phyloP scores from a whole-genome alignment of 2,888 invertebrate species.

The Brachyopa scutellaris region DNA sequence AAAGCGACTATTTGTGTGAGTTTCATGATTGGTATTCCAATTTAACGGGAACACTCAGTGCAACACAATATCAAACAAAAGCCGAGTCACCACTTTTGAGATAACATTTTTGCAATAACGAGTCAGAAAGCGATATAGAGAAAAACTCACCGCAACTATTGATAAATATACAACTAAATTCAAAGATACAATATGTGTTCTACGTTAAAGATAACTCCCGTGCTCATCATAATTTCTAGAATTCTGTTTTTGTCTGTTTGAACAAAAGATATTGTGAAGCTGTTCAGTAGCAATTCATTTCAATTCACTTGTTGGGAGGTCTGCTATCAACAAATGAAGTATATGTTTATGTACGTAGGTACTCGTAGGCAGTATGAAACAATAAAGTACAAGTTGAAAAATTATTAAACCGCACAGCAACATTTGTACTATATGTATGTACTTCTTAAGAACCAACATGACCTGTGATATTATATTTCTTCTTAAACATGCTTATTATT shows the following conservation, averaged over 20 bases:
- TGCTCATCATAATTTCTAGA: not conserved
- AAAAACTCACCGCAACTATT: too few relatives aligned
- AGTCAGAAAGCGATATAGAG: too few relatives aligned
- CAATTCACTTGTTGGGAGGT: slow-evolving; percentile 1
- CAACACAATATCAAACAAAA: too few relatives aligned
- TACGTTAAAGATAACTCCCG: not conserved
- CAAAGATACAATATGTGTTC: not conserved
- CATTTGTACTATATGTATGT: too few relatives aligned
- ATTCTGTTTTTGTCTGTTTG: not conserved
- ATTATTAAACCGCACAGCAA: too few relatives aligned
- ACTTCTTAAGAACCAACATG: too few relatives aligned
- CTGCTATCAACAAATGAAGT: slow-evolving; percentile 1
- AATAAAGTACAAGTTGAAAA: slow-evolving; percentile 15
- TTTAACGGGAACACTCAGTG: too few relatives aligned
- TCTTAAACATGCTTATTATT: slow-evolving; percentile 2
- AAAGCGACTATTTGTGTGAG: too few relatives aligned
- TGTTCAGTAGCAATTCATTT: not conserved
- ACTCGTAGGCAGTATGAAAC: slow-evolving; percentile 31
- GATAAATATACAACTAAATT: too few relatives aligned
- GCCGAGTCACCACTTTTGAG: too few relatives aligned
- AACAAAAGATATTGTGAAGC: not conserved
- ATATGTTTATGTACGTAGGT: not conserved
- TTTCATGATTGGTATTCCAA: too few relatives aligned
- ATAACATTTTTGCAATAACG: too few relatives aligned
- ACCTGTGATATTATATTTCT: slow-evolving; percentile 38